phyloP scores from a whole-genome alignment of 2,113 vertebrate genomes.

The Monarcha castaneiventris region DNA sequence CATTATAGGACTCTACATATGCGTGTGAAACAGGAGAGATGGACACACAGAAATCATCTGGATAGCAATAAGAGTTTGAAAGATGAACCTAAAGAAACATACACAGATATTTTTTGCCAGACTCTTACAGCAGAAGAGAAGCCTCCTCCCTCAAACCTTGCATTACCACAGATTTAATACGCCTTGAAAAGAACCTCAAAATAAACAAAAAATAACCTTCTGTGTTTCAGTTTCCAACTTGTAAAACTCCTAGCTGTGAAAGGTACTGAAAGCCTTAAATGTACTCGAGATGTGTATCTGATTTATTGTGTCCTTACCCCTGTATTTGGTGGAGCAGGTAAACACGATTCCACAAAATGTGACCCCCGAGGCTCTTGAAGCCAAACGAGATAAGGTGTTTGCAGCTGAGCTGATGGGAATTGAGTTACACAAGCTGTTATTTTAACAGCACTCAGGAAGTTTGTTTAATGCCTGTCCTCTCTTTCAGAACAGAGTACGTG shows the following conservation, averaged over 20 bases:
- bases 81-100: not conserved
- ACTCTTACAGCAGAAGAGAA: not conserved
- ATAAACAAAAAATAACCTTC: not conserved
- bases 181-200: not conserved
- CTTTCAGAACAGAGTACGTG: not conserved
- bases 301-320: not conserved
- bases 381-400: slow-evolving; percentile 29
- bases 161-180: not conserved
- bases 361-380: not conserved
- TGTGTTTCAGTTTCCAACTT: not conserved
- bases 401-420: not conserved
- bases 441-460: not conserved
- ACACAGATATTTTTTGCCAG: not conserved
- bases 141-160: not conserved
- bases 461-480: not conserved
- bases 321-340: not conserved
- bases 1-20: not conserved
- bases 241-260: not conserved
- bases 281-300: not conserved
- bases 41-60: not conserved
- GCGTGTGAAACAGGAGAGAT: not conserved
- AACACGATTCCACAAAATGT: not conserved
- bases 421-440: slow-evolving; percentile 21
- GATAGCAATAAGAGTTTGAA: not conserved
- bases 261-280: not conserved